A percentile compares a stretch with the other conserved stretches of the same genome.
Evolutionary conservation across 2,888 invertebrate genomes (phyloP).

Genomic region (Mythimna pallens): DNA sequence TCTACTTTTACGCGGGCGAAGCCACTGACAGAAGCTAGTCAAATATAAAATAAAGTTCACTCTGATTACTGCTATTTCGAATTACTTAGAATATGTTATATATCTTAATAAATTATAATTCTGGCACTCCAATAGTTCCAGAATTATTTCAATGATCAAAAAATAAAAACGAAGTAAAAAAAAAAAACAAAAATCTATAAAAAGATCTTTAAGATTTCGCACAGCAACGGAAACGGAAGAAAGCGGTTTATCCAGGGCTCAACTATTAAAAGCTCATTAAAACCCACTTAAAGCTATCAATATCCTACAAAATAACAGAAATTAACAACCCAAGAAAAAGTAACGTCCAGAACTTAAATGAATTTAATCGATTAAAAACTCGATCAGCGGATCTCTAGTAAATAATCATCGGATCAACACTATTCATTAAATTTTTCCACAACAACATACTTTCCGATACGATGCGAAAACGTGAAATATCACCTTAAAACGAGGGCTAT

Average conservation of each 20-base stretch:
- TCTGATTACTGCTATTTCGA: too few relatives aligned
- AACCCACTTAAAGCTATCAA: slow-evolving; percentile 17
- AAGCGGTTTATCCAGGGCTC: slow-evolving; percentile 14
- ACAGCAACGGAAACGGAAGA: not conserved
- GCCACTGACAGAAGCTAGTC: too few relatives aligned
- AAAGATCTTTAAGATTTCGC: not conserved
- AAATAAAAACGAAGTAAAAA: too few relatives aligned
- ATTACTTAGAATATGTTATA: too few relatives aligned
- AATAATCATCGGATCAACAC: slow-evolving; percentile 60
- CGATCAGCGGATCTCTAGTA: slow-evolving; percentile 54
- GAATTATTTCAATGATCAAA: too few relatives aligned
- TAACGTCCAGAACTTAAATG: slow-evolving; percentile 27
- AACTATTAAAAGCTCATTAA: slow-evolving; percentile 15
- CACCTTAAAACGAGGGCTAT: slow-evolving; percentile 70
- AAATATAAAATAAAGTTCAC: too few relatives aligned
- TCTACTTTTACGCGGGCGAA: too few relatives aligned
- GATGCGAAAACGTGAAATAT: slow-evolving; percentile 71
- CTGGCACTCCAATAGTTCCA: too few relatives aligned
- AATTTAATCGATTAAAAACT: slow-evolving; percentile 36
- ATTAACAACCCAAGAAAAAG: slow-evolving; percentile 23
- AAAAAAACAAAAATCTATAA: not conserved
- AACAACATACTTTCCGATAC: slow-evolving; percentile 78
- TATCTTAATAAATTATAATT: too few relatives aligned
- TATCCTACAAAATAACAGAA: slow-evolving; percentile 29
- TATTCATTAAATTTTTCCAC: slow-evolving; percentile 78